Percentiles rank a stretch among this genome's conserved stretches.
Evolutionary conservation across 1,140 invertebrate genomes (phyloP).

Genomic region (Cyphomyrmex costatus): DNA sequence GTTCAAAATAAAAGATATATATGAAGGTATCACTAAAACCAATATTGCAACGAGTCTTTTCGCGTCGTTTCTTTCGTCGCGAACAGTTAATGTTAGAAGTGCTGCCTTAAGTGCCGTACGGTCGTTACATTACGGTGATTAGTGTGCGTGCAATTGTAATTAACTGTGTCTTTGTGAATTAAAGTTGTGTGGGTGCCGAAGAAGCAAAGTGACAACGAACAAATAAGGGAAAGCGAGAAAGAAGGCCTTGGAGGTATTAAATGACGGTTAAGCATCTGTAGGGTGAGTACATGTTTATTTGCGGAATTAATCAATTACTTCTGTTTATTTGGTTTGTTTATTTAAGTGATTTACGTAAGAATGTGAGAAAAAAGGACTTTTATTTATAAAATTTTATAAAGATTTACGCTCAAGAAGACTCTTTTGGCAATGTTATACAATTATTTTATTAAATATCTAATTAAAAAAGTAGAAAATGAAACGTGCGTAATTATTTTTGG

Average conservation of each 20-base stretch:
- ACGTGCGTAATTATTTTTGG: neutral
- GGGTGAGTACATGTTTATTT: conserved; percentile 30
- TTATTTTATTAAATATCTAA: neutral
- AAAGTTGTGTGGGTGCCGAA: conserved; percentile 3
- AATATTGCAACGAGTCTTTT: neutral
- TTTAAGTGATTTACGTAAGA: neutral
- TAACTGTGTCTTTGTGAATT: conserved; percentile 7
- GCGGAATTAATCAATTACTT: conserved; percentile 6
- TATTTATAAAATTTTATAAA: neutral
- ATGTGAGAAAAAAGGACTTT: neutral
- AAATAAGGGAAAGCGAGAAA: neutral
- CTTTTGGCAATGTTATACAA: neutral
- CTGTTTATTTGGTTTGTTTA: neutral
- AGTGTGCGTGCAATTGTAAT: conserved; percentile 19
- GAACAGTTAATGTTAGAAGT: neutral
- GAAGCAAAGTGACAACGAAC: neutral
- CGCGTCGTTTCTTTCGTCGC: neutral
- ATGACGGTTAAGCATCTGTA: neutral
- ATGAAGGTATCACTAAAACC: neutral
- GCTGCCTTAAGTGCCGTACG: neutral
- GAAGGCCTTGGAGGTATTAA: conserved; percentile 3
- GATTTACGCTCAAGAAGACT: neutral
- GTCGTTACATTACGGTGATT: conserved; percentile 9
- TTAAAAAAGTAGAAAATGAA: neutral
- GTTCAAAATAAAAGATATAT: neutral